A percentile compares a stretch with the other conserved stretches of the same genome.
Conservation (phyloP, 2,113 vertebrate genomes). For the Leptobrachium leishanense region DNA sequence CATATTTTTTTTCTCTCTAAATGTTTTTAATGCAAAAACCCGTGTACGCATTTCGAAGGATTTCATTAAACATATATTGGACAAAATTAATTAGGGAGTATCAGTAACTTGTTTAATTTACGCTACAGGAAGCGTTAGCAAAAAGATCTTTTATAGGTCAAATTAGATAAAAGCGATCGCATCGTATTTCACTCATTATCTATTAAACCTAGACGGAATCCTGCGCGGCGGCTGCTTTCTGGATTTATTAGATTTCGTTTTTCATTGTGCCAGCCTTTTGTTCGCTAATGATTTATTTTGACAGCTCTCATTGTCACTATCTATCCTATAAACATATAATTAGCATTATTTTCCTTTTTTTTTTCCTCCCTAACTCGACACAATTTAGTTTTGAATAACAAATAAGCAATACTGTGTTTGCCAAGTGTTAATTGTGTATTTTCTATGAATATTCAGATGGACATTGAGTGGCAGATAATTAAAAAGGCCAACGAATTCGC, state of each 20-base stretch:
- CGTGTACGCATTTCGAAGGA: no score
- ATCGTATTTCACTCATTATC: background rate
- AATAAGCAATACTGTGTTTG: constrained; percentile 37
- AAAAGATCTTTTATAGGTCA: background rate
- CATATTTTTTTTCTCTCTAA: no score
- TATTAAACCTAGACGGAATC: constrained; percentile 21
- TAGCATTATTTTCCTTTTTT: constrained; percentile 40
- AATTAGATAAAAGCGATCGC: constrained; percentile 15
- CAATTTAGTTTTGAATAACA: constrained; percentile 43
- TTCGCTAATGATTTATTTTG: constrained; percentile 48
- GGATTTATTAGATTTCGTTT: constrained; percentile 18
- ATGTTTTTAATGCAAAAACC: no score
- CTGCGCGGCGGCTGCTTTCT: background rate
- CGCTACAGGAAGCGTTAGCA: background rate
- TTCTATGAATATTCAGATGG: constrained; percentile 49
- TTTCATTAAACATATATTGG: no score
- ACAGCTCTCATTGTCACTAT: constrained; percentile 45
- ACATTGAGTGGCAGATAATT: constrained; percentile 48
- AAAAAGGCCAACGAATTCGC: constrained; percentile 40
- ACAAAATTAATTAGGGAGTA: no score
- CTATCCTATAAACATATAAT: constrained; percentile 48
- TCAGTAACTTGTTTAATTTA: background rate
- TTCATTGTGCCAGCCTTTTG: constrained; percentile 31
- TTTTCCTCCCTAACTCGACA: constrained; percentile 27
- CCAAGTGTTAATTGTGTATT: constrained; percentile 45